Evolutionary conservation across 2,797 vertebrate genomes (phyloP).

Genomic region (Phoebastria nigripes): DNA sequence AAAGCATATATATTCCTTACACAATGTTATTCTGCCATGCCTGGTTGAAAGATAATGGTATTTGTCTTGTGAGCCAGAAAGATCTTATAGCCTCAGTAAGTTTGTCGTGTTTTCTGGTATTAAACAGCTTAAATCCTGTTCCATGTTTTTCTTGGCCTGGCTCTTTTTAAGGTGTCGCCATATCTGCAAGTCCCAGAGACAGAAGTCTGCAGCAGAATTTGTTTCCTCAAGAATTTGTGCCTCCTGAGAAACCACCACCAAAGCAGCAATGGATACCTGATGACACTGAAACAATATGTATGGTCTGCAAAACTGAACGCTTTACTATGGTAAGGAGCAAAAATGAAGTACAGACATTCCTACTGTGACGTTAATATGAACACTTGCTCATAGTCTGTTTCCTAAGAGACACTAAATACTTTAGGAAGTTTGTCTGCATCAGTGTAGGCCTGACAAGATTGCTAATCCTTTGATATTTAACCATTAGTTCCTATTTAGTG

Average conservation of each 20-base stretch:
- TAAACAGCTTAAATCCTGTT: not conserved
- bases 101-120: not conserved
- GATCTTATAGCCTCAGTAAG: not conserved
- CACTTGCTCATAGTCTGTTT: not conserved
- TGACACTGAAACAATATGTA: conserved; percentile 83
- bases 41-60: not conserved
- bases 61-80: not conserved
- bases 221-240: conserved; percentile 82
- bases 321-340: conserved; percentile 91
- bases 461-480: not conserved
- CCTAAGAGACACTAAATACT: not conserved
- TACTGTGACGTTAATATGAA: not conserved
- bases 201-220: conserved; percentile 71
- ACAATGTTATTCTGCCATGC: not conserved
- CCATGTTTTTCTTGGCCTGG: not conserved
- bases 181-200: conserved; percentile 72
- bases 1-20: not conserved
- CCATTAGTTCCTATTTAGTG: not conserved
- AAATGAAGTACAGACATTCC: not conserved
- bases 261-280: conserved; percentile 95
- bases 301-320: conserved; percentile 90
- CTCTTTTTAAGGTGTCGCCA: conserved; percentile 72
- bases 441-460: not conserved
- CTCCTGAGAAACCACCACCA: conserved; percentile 86
- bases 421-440: not conserved